A percentile compares a stretch with the other conserved stretches of the same genome.
These are phyloP conservation scores for Pemphredon lugubris DNA, from an alignment of 2,888 invertebrate genomes.

Conservation along the genomic window DNA sequence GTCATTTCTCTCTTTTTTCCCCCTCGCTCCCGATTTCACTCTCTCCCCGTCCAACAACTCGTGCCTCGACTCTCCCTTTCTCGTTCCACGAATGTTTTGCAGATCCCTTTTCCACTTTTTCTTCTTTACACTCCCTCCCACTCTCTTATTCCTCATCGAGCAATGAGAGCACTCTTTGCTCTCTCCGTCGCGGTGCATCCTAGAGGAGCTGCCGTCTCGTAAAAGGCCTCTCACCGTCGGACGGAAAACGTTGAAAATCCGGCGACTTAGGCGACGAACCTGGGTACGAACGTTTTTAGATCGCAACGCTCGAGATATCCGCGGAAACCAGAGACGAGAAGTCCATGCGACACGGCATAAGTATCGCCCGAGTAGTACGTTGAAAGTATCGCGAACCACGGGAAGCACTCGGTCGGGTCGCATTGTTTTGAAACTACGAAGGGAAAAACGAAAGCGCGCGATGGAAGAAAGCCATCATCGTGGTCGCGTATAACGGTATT, in stretches of 20 bases:
- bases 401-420: too few species aligned
- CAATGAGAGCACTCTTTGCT: conserved; percentile 27
- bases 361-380: too few species aligned
- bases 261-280: conserved; percentile 12
- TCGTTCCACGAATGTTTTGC: not conserved
- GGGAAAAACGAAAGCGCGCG: too few species aligned
- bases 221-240: conserved; percentile 33
- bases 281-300: not conserved
- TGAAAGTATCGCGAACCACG: too few species aligned
- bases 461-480: conserved; percentile 53
- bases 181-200: conserved; percentile 21
- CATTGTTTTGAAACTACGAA: too few species aligned
- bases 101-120: not conserved
- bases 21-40: not conserved
- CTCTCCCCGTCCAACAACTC: not conserved
- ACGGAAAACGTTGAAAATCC: conserved; percentile 34
- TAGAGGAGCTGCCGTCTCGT: conserved; percentile 36
- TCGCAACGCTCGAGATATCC: not conserved
- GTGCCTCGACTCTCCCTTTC: not conserved
- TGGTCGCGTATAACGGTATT: conserved; percentile 44
- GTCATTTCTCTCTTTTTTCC: conserved; percentile 11
- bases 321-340: too few species aligned
- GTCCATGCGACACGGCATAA: too few species aligned
- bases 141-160: conserved; percentile 15
- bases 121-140: conserved; percentile 4